Evolutionary conservation across 2,113 vertebrate species (phyloP).

Genomic region (Sinocyclocheilus rhinocerous): DNA sequence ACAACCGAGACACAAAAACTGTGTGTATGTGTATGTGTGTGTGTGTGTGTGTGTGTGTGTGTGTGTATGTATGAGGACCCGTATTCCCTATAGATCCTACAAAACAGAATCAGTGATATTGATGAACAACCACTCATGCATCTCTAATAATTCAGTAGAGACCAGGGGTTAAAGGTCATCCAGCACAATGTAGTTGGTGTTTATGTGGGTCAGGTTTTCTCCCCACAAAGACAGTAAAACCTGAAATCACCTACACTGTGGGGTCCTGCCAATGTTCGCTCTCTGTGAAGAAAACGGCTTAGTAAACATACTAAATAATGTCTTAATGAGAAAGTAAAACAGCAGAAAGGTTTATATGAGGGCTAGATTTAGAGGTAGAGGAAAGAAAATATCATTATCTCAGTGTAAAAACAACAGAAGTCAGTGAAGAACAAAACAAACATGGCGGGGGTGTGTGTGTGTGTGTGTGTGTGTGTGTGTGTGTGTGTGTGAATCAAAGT

Average conservation of each 20-base stretch:
- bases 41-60: background rate
- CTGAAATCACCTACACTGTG: background rate
- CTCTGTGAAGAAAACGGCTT: background rate
- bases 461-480: no score
- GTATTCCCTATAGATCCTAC: constrained; percentile 13
- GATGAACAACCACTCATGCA: constrained; percentile 66
- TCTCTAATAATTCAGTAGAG: constrained; percentile 59
- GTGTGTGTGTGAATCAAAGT: background rate
- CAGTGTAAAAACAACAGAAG: background rate
- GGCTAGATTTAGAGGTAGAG: background rate
- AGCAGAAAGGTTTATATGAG: background rate
- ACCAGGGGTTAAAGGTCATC: constrained; percentile 65
- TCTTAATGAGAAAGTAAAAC: background rate
- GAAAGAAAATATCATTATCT: background rate
- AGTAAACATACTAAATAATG: background rate
- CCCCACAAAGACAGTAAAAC: background rate
- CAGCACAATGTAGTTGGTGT: background rate
- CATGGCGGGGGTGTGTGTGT: background rate
- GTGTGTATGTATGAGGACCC: background rate
- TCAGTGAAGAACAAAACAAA: background rate
- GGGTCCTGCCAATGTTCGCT: background rate
- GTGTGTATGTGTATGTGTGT: background rate
- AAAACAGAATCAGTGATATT: constrained; percentile 41
- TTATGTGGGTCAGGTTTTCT: background rate
- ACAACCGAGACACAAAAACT: background rate